Conservation (phyloP, 2,888 invertebrate genomes). For the Lutraria lutraria region DNA sequence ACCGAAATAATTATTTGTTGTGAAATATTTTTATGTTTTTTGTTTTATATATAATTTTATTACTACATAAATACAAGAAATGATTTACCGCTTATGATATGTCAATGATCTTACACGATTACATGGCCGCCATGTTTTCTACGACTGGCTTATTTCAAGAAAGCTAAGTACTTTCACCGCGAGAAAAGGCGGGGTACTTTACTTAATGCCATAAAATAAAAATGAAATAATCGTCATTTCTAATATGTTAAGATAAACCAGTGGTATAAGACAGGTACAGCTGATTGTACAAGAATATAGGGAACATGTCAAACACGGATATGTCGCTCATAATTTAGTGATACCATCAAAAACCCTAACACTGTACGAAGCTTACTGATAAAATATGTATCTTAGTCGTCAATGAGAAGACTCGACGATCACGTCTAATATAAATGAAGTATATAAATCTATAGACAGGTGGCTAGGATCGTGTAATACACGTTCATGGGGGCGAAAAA, state of each 20-base stretch:
- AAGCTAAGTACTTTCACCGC: neutral
- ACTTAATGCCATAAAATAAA: conserved; percentile 19
- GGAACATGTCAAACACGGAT: conserved; percentile 30
- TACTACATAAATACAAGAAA: neutral
- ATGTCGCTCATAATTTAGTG: conserved; percentile 61
- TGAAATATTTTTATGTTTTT: neutral
- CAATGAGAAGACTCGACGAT: conserved; percentile 45
- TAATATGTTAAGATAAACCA: conserved; percentile 9
- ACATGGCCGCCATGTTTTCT: neutral
- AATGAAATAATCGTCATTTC: conserved; percentile 30
- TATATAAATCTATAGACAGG: conserved; percentile 48
- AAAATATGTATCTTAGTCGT: conserved; percentile 23
- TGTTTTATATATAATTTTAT: neutral
- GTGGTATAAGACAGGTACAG: neutral
- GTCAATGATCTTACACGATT: neutral
- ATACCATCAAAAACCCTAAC: conserved; percentile 48
- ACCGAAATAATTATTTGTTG: neutral
- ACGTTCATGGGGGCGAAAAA: conserved; percentile 49
- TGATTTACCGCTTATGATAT: neutral
- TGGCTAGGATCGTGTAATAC: conserved; percentile 51
- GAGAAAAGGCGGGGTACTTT: neutral
- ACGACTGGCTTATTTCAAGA: neutral
- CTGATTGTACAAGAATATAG: neutral
- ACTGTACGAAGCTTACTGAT: conserved; percentile 43
- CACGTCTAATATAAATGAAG: conserved; percentile 52